Base-by-base conservation (phyloP, 2,113 vertebrate genomes). In the Alectura lathami region DNA sequence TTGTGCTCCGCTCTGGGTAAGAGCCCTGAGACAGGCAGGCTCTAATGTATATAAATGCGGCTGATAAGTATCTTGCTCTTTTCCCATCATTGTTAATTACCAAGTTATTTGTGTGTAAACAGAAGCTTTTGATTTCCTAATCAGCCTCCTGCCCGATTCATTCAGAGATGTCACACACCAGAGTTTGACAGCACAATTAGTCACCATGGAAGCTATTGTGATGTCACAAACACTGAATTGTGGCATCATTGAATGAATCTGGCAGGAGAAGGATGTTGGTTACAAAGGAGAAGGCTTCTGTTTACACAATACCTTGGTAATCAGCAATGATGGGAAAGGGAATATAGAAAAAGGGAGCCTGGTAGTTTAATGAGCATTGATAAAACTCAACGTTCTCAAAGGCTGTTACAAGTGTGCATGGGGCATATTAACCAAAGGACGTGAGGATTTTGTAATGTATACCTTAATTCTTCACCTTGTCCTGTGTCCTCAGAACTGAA, bases 191-290 rank as follows among this genome's bases (percentile, higher is more conserved):
- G 96, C 95, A 97, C 91, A 94, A 96, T 95, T 94, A 96, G 94
- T 97, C 94, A 96, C 95, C 96, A 94, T 97, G 97, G 96, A 94
- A 97, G 91, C 96, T 94, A 95, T 91, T 96, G 93, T 96, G 96
- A 96, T 92, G 91, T 95, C 96, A 96, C 89, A 88, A 89, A 91
- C 87, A 91, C 94, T 97, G 91, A 96, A 96, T 88, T 95, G 93
- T 93, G 93, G 93, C 93, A 96, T 96, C 89, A 94, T 72, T 97
- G 94, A 97, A 96, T 84, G 93, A 95, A 94, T 91, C 89, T 88
- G 89, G 91, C 92, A 95, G 91, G 70, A 96, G 91, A 92, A 86
- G 85, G 94, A 90, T 93, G 93, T 91, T 87, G 80, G 86, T 94
- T 83, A 96, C 89, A 88, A 94, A 81, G 90, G 86, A 81, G 88